Conservation (phyloP, 2,113 vertebrate species). For the Nyctibius bracteatus region DNA sequence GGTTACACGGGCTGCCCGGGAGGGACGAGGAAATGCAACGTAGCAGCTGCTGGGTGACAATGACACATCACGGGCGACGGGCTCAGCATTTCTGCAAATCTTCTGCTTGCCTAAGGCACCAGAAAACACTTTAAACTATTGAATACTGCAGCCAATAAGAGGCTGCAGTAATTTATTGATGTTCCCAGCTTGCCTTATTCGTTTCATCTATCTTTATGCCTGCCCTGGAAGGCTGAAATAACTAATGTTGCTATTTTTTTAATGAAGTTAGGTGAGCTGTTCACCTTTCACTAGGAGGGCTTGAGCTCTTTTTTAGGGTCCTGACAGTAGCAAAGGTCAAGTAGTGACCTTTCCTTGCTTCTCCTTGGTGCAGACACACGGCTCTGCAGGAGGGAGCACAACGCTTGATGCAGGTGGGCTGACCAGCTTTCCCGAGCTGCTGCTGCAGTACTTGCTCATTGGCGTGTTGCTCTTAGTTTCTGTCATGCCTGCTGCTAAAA, state of each 20-base stretch:
- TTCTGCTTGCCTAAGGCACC: conserved; percentile 47
- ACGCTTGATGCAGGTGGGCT: not conserved
- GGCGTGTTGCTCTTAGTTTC: not conserved
- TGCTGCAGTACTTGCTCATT: not conserved
- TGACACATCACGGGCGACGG: not conserved
- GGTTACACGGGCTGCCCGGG: not conserved
- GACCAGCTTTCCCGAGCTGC: not conserved
- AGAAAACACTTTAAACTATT: conserved; percentile 46
- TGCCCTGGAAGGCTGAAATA: conserved; percentile 31
- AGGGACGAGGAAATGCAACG: not conserved
- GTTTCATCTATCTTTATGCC: conserved; percentile 51
- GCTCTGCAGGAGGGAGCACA: not conserved
- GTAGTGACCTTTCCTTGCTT: not conserved
- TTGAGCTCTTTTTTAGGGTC: not conserved
- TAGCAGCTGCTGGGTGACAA: not conserved
- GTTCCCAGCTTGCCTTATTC: conserved; percentile 41
- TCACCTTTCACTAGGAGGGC: not conserved
- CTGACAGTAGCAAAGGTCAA: not conserved
- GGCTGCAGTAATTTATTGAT: conserved; percentile 50
- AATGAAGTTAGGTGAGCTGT: conserved; percentile 25
- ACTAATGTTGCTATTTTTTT: conserved; percentile 2
- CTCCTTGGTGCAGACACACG: fast-evolving
- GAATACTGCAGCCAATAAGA: conserved; percentile 44
- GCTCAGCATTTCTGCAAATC: conserved; percentile 33
- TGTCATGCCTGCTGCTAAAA: not conserved